Base-by-base conservation (phyloP, 2,888 invertebrate species). In the Tenthredo amoena region DNA sequence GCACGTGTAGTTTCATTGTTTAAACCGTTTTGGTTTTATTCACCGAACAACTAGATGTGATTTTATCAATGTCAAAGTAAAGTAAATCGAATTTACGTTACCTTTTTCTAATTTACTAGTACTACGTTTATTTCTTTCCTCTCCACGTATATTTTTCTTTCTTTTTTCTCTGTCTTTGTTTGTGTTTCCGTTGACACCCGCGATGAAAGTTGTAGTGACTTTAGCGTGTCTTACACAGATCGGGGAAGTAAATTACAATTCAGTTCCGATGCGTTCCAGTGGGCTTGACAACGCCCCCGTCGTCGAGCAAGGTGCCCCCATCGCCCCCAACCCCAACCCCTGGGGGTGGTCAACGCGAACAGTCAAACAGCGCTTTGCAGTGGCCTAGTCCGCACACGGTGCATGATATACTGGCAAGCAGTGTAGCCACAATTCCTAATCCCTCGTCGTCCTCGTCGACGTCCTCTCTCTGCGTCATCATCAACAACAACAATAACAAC, bases 271-370 rank as follows among this genome's bases (percentile, higher is more conserved):
- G 85, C 86, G 50, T 68, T 91, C 88, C 91, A 92, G 92, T 91
- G 90, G 92, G 91, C 83, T 88, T 91, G 68, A 89, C 91, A 21
- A 95, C 95, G 94, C 94, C 93, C 87, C 94, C 93, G 90, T 91
- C 58, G 86, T 89, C 87, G 86, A 89, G 87, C 87, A 92, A 91
- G 89, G 87, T 91, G 84, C 91, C 93, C 18, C 90, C 95, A 92
- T 90, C 93, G 85, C 93, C 94, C 31, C 91, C 94, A 58, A 93
- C 93, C 65, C 89, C 76, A 40, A 65, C 94, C 93, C 87, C 94
- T 93, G 87, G 94, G 94, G 91, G 94, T 95, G 7, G 96, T 96
- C 90, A 96, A 96, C 92, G 85, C 86, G 26, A 85, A 85, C 72
- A 86, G 21, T 84, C 87, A 55, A 86, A 87, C 68, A 88, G 88